Evolutionary conservation across 92 coral and sea anemone genomes (phyloP).

Genomic region (Epizoanthus illoricatus): DNA sequence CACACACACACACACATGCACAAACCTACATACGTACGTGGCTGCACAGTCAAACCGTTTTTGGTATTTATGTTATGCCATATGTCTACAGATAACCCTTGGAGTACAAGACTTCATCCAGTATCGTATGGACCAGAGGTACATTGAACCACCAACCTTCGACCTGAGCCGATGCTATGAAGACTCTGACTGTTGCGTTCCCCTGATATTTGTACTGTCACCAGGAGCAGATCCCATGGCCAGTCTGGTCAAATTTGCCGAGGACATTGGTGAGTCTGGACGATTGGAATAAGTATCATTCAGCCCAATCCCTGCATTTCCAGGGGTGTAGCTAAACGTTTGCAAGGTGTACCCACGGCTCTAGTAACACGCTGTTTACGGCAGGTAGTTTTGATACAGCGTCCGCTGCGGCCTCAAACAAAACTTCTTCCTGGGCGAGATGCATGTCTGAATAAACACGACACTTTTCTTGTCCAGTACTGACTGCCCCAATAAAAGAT

Average conservation of each 20-base stretch:
- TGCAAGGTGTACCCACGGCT: too few species aligned
- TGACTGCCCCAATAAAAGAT: too few species aligned
- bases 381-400: too few species aligned
- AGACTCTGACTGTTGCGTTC: constrained; percentile 95
- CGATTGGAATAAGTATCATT: background rate
- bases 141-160: constrained; percentile 94
- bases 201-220: constrained; percentile 88
- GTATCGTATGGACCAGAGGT: constrained; percentile 80
- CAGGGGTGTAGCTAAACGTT: too few species aligned
- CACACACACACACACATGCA: too few species aligned
- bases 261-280: constrained; percentile 70
- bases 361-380: too few species aligned
- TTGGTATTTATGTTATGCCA: background rate
- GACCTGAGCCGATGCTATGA: constrained; percentile 88
- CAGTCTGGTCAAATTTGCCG: constrained; percentile 91
- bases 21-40: too few species aligned
- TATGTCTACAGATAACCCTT: constrained; percentile 67
- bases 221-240: constrained; percentile 99
- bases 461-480: too few species aligned
- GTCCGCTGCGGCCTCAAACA: too few species aligned
- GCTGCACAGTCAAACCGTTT: too few species aligned
- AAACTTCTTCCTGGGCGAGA: too few species aligned
- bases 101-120: constrained; percentile 95
- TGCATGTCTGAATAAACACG: too few species aligned
- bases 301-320: background rate